Evolutionary conservation across 2,797 vertebrate species (phyloP), one percentile per base, ranked within the genome.

Genomic region (Sardinella longiceps): DNA sequence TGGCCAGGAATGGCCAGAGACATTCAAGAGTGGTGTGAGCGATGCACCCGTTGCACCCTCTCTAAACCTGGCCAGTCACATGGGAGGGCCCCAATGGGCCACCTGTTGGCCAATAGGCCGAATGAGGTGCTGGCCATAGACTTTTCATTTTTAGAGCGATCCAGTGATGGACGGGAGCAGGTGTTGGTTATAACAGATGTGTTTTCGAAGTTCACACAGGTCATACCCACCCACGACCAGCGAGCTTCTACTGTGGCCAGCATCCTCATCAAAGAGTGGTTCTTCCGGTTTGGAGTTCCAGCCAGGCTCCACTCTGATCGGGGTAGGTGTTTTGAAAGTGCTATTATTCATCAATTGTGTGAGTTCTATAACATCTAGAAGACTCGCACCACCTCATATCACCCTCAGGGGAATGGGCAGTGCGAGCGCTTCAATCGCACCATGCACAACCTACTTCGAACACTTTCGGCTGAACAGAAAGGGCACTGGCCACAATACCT

Each of bases 51-150:
- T 2, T 50, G 48, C 48, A 50, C 48, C 1, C 48, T 50, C 48
- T 50, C 48, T 50, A 50, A 50, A 50, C 48, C 48, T 12, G 48
- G 48, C 11, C 48, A 4, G 11, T 5, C 11, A 12, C 48, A 50
- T 12, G 48, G 48, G 48, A 50, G 48, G 48, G 48, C 48, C 48
- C 48, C 48, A 50, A 50, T 50, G 48, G 48, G 48, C 48, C 48
- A 50, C 11, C 11, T 56, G 15, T 10, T 60, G 9, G 82, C 82
- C 0, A 37, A 80, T 9, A 10, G 43, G 33, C 84, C 86, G 0
- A 83, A 83, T 37, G 80, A 85, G 14, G 30, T 82, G 25, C 2
- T 87, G 20, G 84, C 48, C 7, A 39, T 87, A 9, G 84, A 85
- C 14, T 85, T 85, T 18, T 81, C 80, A 0, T 20, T 58, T 3